Percentiles rank a stretch among this genome's conserved stretches.
Conservation (phyloP, 2,888 invertebrate species). For the Netelia virgata region DNA sequence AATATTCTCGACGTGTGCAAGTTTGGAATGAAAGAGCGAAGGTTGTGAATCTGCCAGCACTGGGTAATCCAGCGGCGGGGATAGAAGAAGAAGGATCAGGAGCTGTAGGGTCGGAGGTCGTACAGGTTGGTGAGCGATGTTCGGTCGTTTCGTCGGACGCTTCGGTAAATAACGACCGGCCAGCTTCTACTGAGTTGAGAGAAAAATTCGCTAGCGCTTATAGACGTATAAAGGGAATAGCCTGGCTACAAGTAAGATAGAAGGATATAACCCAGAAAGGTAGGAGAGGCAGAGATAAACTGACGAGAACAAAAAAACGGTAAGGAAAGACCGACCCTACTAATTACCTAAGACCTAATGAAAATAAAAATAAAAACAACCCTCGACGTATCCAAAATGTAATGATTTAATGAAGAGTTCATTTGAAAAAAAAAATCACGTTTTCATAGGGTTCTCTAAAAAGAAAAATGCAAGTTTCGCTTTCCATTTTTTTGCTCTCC, state of each 20-base stretch:
- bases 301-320: neutral
- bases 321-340: neutral
- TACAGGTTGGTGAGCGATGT: slow-evolving; percentile 70
- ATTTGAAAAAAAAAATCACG: no score
- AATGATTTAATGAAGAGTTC: no score
- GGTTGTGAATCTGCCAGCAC: neutral
- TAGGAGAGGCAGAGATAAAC: slow-evolving; percentile 17
- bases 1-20: neutral
- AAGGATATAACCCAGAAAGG: slow-evolving; percentile 34
- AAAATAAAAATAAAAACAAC: no score
- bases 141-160: slow-evolving; percentile 71
- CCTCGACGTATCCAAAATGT: no score
- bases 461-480: no score
- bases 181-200: slow-evolving; percentile 38
- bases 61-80: slow-evolving; percentile 27
- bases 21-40: neutral
- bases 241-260: neutral
- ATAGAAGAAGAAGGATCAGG: slow-evolving; percentile 34
- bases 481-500: no score
- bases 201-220: slow-evolving; percentile 57
- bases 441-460: no score
- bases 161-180: slow-evolving; percentile 71
- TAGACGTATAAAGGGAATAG: slow-evolving; percentile 51
- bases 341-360: no score
- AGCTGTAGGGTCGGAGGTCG: slow-evolving; percentile 48